A percentile compares a stretch with the other conserved stretches of the same genome.
These are phyloP conservation scores for Rapana venosa DNA, from an alignment of 2,888 invertebrate genomes.

Conservation along the genomic window DNA sequence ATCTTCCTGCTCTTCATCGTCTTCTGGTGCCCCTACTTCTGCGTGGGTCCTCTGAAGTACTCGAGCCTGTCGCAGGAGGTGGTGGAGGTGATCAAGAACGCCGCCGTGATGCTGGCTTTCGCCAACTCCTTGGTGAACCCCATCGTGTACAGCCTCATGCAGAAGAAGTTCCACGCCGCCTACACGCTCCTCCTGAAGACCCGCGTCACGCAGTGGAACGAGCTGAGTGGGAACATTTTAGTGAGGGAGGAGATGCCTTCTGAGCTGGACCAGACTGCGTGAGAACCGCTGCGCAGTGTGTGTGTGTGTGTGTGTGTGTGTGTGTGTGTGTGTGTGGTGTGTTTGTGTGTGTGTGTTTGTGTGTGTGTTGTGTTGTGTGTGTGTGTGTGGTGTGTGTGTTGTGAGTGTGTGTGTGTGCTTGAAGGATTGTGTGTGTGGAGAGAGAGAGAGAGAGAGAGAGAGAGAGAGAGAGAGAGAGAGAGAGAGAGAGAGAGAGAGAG, in stretches of 20 bases:
- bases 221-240: conserved; percentile 18
- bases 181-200: conserved; percentile 42
- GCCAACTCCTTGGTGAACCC: conserved; percentile 54
- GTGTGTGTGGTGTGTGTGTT: too few species aligned
- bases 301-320: background rate
- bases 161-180: conserved; percentile 53
- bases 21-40: conserved; percentile 60
- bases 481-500: too few species aligned
- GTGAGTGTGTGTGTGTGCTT: too few species aligned
- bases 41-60: conserved; percentile 54
- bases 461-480: too few species aligned
- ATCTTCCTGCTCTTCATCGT: conserved; percentile 57
- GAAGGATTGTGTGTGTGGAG: too few species aligned
- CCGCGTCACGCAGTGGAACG: conserved; percentile 24
- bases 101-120: conserved; percentile 52
- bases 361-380: too few species aligned
- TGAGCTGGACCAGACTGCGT: background rate
- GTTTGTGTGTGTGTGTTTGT: too few species aligned
- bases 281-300: background rate
- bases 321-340: too few species aligned
- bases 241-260: background rate
- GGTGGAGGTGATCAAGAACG: conserved; percentile 55
- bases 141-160: conserved; percentile 49
- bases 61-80: conserved; percentile 41
- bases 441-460: too few species aligned